Base-by-base conservation (phyloP, 2,113 vertebrate species). In the Phylloscopus trochilus region DNA sequence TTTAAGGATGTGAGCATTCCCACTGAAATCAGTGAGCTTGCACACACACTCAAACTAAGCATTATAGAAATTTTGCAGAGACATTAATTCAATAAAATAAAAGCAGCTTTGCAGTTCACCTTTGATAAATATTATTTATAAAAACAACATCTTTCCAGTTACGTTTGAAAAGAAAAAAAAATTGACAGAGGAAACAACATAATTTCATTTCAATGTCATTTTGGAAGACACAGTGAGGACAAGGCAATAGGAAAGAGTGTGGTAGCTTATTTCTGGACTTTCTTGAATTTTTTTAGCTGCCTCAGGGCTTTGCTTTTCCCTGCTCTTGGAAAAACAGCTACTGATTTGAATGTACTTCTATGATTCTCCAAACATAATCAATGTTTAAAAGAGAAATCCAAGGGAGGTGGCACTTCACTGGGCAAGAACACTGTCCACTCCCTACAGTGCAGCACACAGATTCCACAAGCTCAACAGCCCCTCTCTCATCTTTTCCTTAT, bases 401-500 rank as follows among this genome's bases (percentile, higher is more conserved):
- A 94, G 85, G 72, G 55, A 96, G 83, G 73, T 91, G 92, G 90
- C 87, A 95, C 78, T 92, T 97, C 97, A 97, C 27, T 84, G 96
- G 93, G 96, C 83, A 97, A 97, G 89, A 96, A 94, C 96, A 97
- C 83, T 91, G 56, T 93, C 94, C 92, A 70, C 83, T 97, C 97
- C 97, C 98, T 93, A 95, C 92, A 81, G 96, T 97, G 92, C 97
- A 97, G 97, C 97, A 96, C 41, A 97, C 96, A 97, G 97, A 93
- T 97, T 91, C 97, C 97, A 97, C 84, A 97, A 97, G 96, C 96
- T 97, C 97, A 98, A 98, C 83, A 97, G 96, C 87, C 98, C 97
- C 97, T 96, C 84, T 98, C 96, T 98, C 96, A 97, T 97, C 95
- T 97, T 98, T 97, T 95, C 96, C 84, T 97, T 98, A 98, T 97